Base-by-base conservation (phyloP, 2,113 vertebrate species). In the Hypomesus transpacificus region DNA sequence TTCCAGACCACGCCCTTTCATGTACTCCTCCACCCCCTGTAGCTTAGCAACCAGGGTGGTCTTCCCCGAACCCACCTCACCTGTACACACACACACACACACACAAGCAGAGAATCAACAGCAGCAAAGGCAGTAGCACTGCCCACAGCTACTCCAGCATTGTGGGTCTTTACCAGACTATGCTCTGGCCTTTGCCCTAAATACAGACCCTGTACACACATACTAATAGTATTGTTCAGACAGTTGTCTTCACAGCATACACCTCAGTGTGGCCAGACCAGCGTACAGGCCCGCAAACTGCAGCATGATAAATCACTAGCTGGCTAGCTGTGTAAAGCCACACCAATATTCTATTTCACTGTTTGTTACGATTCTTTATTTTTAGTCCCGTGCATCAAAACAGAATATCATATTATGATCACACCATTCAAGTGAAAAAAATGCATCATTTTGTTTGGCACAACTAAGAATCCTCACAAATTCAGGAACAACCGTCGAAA, bases 51-150 rank as follows among this genome's bases (percentile, higher is more conserved):
- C 94, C 89, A 99, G 88, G 76, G 96, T 97, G 77, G 97, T 99
- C 90, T 99, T 99, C 71, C 97, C 97, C 39, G 96, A 96, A 75
- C 95, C 97, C 86, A 98, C 96, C 91, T 99, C 97, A 89, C 97
- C 97, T 99, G 84, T 24, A 91, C 71, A 84, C 21, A 82, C 16
- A 73, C n/a, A 91, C 71, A 84, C 21, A 82, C 16, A 84, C 13
- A 79, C 18, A 78, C 54, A 72, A 50, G 1, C 20, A 39, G 21
- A 7, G 57, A 58, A 34, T 6, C 11, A 34, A 31, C 16, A 64
- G 31, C 9, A n/a, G 16, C 2, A 61, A 9, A 28, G 18, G 61
- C 28, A 57, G 14, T 50, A 58, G 39, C 39, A 46, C 39, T 46
- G 24, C 24, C 24, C 24, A 56, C 22, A 11, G 24, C 26, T 60